Percentiles rank a stretch among this genome's conserved stretches.
These are phyloP conservation scores for Anthrax anthrax DNA, from an alignment of 2,888 invertebrate genomes.

Conservation along the genomic window DNA sequence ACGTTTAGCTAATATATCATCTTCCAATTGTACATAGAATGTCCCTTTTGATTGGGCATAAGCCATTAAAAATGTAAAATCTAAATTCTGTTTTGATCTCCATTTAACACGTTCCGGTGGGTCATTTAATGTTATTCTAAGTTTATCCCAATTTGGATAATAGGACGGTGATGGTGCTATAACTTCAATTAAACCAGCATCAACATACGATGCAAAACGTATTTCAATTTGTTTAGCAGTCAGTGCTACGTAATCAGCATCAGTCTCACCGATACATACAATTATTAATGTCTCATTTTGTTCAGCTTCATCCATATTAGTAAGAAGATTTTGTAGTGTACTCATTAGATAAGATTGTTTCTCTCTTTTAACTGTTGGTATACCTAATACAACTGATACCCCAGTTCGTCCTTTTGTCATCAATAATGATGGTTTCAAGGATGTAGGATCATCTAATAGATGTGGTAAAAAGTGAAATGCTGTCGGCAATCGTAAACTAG, in stretches of 20 bases:
- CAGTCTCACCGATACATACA: conserved; percentile 77
- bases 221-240: conserved; percentile 62
- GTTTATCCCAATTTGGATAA: conserved; percentile 70
- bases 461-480: conserved; percentile 80
- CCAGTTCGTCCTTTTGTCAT: conserved; percentile 58
- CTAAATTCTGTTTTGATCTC: conserved; percentile 91
- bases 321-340: conserved; percentile 71
- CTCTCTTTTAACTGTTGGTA: conserved; percentile 81
- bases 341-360: conserved; percentile 75
- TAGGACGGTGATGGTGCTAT: conserved; percentile 71
- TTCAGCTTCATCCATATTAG: conserved; percentile 57
- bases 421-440: conserved; percentile 63
- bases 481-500: conserved; percentile 54
- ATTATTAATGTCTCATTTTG: conserved; percentile 69
- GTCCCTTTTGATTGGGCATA: conserved; percentile 77
- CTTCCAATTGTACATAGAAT: conserved; percentile 87
- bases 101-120: conserved; percentile 71
- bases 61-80: conserved; percentile 88
- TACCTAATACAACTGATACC: conserved; percentile 65
- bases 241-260: conserved; percentile 57
- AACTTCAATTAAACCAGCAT: conserved; percentile 74
- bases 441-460: conserved; percentile 60
- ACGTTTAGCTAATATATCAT: conserved; percentile 79
- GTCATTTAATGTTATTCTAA: conserved; percentile 73
- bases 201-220: conserved; percentile 59